These are phyloP conservation scores for Anableps anableps DNA, from an alignment of 2,797 vertebrate species.

Conservation along the genomic window DNA sequence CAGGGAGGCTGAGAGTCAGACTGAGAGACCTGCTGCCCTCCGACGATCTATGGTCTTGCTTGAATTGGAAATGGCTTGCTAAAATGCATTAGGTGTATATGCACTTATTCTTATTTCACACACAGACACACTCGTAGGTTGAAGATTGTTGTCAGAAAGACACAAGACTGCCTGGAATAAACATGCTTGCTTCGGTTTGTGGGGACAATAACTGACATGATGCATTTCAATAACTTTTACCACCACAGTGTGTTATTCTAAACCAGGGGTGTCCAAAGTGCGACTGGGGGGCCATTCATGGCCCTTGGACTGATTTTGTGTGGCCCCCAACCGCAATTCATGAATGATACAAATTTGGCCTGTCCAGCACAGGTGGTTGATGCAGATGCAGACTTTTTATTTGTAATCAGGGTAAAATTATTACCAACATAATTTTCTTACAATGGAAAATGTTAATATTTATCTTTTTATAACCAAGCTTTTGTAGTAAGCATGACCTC, in stretches of 20 bases:
- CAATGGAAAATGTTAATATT: neutral
- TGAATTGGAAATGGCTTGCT: slow-evolving; percentile 56
- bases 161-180: neutral
- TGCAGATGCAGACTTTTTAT: neutral
- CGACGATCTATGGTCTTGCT: slow-evolving; percentile 52
- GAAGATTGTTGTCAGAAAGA: neutral
- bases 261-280: too few relatives aligned
- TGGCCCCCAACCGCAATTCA: too few relatives aligned
- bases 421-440: neutral
- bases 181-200: neutral
- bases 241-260: neutral
- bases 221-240: neutral
- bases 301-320: too few relatives aligned
- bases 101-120: slow-evolving; percentile 26
- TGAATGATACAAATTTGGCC: too few relatives aligned
- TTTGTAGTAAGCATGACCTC: too few relatives aligned
- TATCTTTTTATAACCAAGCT: too few relatives aligned
- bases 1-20: slow-evolving; percentile 47
- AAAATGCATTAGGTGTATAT: slow-evolving; percentile 47
- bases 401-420: neutral
- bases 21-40: slow-evolving; percentile 32
- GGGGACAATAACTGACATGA: neutral
- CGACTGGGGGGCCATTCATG: too few relatives aligned
- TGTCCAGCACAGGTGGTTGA: neutral
- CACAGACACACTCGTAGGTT: slow-evolving; percentile 18